These are phyloP conservation scores for Heteropelma amictum DNA, from an alignment of 2,888 invertebrate genomes.

Conservation along the genomic window DNA sequence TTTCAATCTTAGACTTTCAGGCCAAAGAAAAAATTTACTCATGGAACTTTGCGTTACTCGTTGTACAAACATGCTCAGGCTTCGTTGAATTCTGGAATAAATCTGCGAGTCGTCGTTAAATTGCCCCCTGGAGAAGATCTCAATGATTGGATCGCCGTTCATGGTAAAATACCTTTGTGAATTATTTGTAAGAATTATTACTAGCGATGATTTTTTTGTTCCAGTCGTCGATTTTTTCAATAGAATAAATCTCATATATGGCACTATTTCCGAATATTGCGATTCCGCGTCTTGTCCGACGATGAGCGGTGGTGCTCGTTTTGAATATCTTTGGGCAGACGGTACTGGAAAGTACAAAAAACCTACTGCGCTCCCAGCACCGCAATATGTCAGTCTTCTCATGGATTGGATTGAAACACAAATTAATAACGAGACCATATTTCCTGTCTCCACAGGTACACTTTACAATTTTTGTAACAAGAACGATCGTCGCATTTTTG, in stretches of 20 bases:
- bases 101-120: constrained; percentile 88
- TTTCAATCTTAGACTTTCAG: constrained; percentile 86
- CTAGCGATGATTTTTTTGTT: constrained; percentile 70
- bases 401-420: constrained; percentile 96
- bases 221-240: constrained; percentile 96
- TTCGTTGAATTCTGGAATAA: constrained; percentile 92
- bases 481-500: too few species aligned
- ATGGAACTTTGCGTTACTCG: constrained; percentile 91
- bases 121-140: constrained; percentile 90
- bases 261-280: constrained; percentile 92
- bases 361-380: constrained; percentile 90
- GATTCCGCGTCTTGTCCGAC: constrained; percentile 90
- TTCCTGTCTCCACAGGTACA: constrained; percentile 88
- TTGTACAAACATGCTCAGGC: constrained; percentile 95
- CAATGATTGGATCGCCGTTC: constrained; percentile 96
- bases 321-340: constrained; percentile 95
- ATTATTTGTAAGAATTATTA: neutral
- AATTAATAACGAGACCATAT: constrained; percentile 92
- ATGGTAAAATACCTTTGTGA: constrained; percentile 81
- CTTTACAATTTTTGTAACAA: neutral
- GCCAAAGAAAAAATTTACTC: constrained; percentile 92
- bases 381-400: constrained; percentile 88
- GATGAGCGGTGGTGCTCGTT: constrained; percentile 93
- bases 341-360: constrained; percentile 88
- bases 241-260: constrained; percentile 94